Evolutionary conservation across 2,797 vertebrate species (phyloP).

Genomic region (Oreortyx pictus): DNA sequence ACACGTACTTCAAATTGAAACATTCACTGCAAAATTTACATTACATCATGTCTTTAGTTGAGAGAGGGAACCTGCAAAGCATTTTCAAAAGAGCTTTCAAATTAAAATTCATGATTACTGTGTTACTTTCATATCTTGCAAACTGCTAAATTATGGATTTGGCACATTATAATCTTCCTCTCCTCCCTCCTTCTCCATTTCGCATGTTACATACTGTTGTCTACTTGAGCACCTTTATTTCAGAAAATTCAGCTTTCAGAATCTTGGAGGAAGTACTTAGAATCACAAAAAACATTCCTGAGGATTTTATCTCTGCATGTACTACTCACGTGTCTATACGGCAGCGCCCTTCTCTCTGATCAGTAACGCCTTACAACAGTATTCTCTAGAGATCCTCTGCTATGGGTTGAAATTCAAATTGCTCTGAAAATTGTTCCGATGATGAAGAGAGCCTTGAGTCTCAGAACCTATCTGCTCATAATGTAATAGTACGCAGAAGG

Average conservation of each 20-base stretch:
- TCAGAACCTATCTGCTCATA: not conserved
- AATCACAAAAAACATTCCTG: not conserved
- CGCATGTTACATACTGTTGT: not conserved
- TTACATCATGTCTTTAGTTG: not conserved
- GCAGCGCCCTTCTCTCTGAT: not conserved
- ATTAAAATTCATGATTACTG: not conserved
- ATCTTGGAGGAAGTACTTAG: not conserved
- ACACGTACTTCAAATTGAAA: not conserved
- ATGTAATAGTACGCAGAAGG: not conserved
- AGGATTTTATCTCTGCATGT: not conserved
- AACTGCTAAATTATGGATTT: not conserved
- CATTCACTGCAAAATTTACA: not conserved
- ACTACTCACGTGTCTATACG: fast-evolving
- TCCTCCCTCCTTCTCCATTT: not conserved
- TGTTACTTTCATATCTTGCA: fast-evolving
- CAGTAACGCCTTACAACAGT: not conserved
- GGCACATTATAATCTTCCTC: not conserved
- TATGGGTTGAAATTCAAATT: not conserved
- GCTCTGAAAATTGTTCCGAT: not conserved
- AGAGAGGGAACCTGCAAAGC: not conserved
- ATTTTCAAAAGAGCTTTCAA: not conserved
- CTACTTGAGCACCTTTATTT: not conserved
- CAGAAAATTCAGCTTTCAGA: not conserved
- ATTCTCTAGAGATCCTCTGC: not conserved
- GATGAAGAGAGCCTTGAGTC: not conserved